A percentile compares a stretch with the other conserved stretches of the same genome.
Evolutionary conservation across 2,888 invertebrate genomes (phyloP).

Genomic region (Ditula angustiorana): DNA sequence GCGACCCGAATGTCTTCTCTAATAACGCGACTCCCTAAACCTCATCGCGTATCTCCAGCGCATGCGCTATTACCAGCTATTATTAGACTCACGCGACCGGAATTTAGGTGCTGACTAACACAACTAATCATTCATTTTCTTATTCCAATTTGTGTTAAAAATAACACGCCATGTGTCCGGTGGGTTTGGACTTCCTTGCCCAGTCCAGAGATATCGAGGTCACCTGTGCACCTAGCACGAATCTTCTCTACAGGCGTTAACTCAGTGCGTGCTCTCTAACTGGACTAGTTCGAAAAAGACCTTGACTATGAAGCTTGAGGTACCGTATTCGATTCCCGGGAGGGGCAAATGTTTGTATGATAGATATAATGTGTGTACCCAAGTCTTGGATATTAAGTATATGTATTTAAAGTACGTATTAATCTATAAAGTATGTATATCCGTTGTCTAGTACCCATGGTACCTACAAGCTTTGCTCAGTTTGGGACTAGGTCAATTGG

Average conservation of each 20-base stretch:
- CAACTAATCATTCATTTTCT: slow-evolving; percentile 23
- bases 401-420: too few species aligned
- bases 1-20: not conserved
- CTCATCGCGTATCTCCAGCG: not conserved
- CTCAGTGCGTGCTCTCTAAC: too few species aligned
- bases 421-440: too few species aligned
- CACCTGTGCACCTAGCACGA: too few species aligned
- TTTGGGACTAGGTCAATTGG: too few species aligned
- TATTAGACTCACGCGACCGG: slow-evolving; percentile 2
- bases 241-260: too few species aligned
- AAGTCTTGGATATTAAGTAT: too few species aligned
- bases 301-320: not conserved
- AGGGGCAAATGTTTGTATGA: not conserved
- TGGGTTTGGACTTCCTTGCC: not conserved
- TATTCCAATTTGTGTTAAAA: slow-evolving; percentile 2
- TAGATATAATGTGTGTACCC: too few species aligned
- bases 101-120: slow-evolving; percentile 18
- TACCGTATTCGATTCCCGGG: not conserved
- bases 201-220: not conserved
- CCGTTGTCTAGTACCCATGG: too few species aligned
- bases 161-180: slow-evolving; percentile 20
- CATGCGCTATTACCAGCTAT: slow-evolving; percentile 6
- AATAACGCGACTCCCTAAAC: not conserved
- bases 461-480: too few species aligned
- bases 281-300: slow-evolving; percentile 13